Percentiles rank a stretch among this genome's conserved stretches.
phyloP scores from a whole-genome alignment of 2,888 invertebrate genomes.

The Antheraea yamamai region DNA sequence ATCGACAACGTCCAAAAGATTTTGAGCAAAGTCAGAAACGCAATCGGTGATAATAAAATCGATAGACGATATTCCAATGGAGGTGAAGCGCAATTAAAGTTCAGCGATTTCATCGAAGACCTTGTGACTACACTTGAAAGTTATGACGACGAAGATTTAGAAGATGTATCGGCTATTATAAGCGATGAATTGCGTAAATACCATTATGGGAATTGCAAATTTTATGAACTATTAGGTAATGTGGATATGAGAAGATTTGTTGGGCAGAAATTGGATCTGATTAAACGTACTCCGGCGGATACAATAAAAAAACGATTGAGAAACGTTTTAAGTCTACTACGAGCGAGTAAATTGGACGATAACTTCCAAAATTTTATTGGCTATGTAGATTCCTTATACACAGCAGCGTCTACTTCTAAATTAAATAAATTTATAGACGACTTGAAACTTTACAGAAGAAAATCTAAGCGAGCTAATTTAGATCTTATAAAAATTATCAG shows the following conservation, averaged over 20 bases:
- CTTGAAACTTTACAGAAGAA: conserved; percentile 38
- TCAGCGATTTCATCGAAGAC: conserved; percentile 52
- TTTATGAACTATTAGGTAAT: conserved; percentile 43
- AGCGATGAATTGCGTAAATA: conserved; percentile 47
- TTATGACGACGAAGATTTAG: conserved; percentile 47
- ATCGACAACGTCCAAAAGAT: conserved; percentile 46
- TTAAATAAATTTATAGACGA: conserved; percentile 39
- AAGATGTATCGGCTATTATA: conserved; percentile 38
- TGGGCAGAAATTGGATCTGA: conserved; percentile 32
- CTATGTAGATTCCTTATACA: conserved; percentile 51
- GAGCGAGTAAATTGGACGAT: conserved; percentile 27
- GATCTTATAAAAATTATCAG: conserved; percentile 40
- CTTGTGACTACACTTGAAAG: conserved; percentile 35
- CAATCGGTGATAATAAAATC: conserved; percentile 23
- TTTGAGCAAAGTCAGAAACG: conserved; percentile 43
- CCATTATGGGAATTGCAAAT: conserved; percentile 44
- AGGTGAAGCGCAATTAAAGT: conserved; percentile 36
- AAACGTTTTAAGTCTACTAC: conserved; percentile 26
- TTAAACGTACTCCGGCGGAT: conserved; percentile 32
- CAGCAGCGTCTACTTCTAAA: conserved; percentile 30
- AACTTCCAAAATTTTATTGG: conserved; percentile 32
- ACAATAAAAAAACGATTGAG: conserved; percentile 37
- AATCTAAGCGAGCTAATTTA: conserved; percentile 32
- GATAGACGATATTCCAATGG: conserved; percentile 17
- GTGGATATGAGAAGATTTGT: conserved; percentile 36